These are phyloP conservation scores for Harpegnathos saltator DNA, from an alignment of 1,140 invertebrate genomes.

Conservation along the genomic window DNA sequence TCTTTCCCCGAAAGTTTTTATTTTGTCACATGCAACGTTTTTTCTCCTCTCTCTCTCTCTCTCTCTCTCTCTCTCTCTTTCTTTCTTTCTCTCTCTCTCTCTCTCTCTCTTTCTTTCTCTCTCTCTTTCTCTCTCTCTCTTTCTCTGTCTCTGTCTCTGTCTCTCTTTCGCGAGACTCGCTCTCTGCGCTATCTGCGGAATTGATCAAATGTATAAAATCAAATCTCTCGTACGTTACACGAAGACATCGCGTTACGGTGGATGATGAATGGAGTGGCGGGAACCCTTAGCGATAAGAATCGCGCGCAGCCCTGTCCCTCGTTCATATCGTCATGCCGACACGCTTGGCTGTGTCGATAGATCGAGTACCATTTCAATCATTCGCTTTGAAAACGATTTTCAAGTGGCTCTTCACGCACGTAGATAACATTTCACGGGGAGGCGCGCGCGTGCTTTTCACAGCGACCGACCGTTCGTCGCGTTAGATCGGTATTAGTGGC, in stretches of 20 bases:
- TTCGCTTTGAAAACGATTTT: conserved; percentile 71
- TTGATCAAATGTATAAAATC: conserved; percentile 10
- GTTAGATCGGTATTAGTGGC: conserved; percentile 33
- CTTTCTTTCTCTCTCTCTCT: background rate
- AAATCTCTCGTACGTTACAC: background rate
- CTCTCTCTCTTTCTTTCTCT: background rate
- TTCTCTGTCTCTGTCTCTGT: background rate
- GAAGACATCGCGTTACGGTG: conserved; percentile 2
- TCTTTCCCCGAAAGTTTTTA: no score
- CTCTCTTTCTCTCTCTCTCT: background rate
- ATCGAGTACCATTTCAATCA: conserved; percentile 73
- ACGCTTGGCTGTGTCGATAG: conserved; percentile 45
- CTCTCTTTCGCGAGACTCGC: no score
- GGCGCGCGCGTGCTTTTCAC: conserved; percentile 67
- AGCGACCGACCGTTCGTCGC: background rate
- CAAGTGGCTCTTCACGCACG: conserved; percentile 70
- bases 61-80: no score
- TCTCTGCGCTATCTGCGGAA: background rate
- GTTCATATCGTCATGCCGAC: conserved; percentile 63
- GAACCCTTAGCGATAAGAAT: conserved; percentile 57
- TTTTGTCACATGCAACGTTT: no score
- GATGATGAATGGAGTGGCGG: conserved; percentile 14
- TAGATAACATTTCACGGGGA: conserved; percentile 71
- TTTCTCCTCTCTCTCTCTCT: no score
- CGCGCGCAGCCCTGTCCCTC: conserved; percentile 29